These are phyloP conservation scores for Psilopsiagon aymara DNA, from an alignment of 2,113 vertebrate species.

Conservation along the genomic window DNA sequence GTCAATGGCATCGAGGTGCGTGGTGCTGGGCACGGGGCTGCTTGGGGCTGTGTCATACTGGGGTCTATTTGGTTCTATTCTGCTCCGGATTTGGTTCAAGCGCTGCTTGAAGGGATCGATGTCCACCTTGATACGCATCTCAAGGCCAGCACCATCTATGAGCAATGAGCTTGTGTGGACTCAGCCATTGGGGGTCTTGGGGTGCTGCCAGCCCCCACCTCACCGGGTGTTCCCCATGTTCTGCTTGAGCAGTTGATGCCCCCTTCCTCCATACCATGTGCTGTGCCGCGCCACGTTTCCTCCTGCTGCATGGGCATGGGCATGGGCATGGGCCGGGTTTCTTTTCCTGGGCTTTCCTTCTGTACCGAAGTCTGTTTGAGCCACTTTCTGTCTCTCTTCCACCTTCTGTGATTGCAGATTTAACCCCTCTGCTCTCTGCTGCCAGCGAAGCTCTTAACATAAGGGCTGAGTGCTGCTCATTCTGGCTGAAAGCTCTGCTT, in stretches of 20 bases:
- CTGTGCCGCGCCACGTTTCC: not conserved
- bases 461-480: not conserved
- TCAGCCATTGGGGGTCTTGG: rapidly evolving
- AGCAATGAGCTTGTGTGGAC: rapidly evolving
- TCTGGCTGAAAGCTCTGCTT: not conserved
- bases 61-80: not conserved
- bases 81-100: not conserved
- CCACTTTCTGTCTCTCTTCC: not conserved
- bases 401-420: not conserved
- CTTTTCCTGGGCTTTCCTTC: not conserved
- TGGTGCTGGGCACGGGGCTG: not conserved
- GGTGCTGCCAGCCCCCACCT: not conserved
- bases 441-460: not conserved
- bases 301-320: not conserved
- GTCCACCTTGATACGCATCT: rapidly evolving
- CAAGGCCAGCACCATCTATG: rapidly evolving
- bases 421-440: not conserved
- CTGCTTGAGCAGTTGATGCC: not conserved
- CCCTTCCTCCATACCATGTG: not conserved
- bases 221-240: slow-evolving; percentile 41
- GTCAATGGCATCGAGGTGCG: slow-evolving; percentile 71
- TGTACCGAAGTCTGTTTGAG: not conserved
- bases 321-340: not conserved
- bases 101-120: rapidly evolving
- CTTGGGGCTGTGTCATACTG: rapidly evolving